Evolutionary conservation across 2,113 vertebrate genomes (phyloP), one percentile per base, ranked within the genome.

Genomic region (Anseranas semipalmata): DNA sequence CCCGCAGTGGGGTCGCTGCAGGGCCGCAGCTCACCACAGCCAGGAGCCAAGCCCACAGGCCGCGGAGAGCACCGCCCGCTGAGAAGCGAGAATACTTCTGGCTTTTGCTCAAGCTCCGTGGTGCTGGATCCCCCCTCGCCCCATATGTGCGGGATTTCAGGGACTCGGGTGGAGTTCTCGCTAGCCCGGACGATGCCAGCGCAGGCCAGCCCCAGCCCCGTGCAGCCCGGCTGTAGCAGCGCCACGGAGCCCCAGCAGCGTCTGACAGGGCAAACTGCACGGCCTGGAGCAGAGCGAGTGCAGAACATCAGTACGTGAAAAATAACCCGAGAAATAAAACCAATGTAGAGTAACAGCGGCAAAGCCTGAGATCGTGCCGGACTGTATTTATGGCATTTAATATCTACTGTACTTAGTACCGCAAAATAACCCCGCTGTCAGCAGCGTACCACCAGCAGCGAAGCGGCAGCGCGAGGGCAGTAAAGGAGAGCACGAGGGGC

Each of bases 291-390:
- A 35, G 50, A 33, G 45, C 32, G 30, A 25, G 58, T 32, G 9
- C 41, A 6, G 30, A 12, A 37, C 45, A 67, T 45, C 5, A 24
- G 37, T 32, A 19, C 6, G 11, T n/a, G 50, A 45, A 55, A 70
- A 58, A 32, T 14, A 39, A 27, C 86, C 24, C 19, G 9, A 63
- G 55, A 84, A 59, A 52, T 46, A 37, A 7, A 68, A 60, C 48
- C 22, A 27, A 13, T 10, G 19, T 22, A 15, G 35, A 45, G 56
- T 37, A 60, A 39, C 16, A 62, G 37, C 39, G 46, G 19, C 15
- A 21, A 68, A 56, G n/a, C 22, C 1, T 20, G 11, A 50, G 27
- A 15, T 58, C 0, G 0, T 46, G 41, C 16, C 8, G 3, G 62
- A 9, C 58, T n/a, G 24, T 27, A 28, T 32, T 59, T 16, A 33